These are phyloP conservation scores for Glandiceps talaboti DNA, from an alignment of 53 echinoderm and acorn worm species.

Conservation along the genomic window DNA sequence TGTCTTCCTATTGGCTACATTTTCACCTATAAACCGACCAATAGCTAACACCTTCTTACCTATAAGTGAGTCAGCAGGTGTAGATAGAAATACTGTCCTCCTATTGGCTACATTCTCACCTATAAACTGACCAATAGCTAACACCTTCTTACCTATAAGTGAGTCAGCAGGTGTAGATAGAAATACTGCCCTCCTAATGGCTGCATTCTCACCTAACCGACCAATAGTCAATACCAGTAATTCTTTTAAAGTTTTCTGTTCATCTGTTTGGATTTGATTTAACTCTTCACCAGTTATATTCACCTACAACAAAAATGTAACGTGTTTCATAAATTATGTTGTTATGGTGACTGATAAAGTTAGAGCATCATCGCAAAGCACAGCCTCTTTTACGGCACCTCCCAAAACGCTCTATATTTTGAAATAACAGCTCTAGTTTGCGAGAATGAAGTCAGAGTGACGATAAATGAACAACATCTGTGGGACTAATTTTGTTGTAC, in stretches of 20 bases:
- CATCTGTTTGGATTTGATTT: constrained; percentile 22
- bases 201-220: constrained; percentile 81
- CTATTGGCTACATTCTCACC: constrained; percentile 81
- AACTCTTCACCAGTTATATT: constrained; percentile 37
- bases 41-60: constrained; percentile 46
- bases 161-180: constrained; percentile 29
- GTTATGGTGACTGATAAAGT: too few species aligned
- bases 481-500: too few species aligned
- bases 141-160: constrained; percentile 10
- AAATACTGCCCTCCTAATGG: constrained; percentile 59
- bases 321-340: too few species aligned
- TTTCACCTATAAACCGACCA: constrained; percentile 81
- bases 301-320: constrained; percentile 33
- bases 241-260: constrained; percentile 54
- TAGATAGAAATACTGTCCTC: constrained; percentile 49
- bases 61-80: constrained; percentile 18
- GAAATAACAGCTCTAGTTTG: too few species aligned
- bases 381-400: too few species aligned
- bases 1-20: constrained; percentile 63
- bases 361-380: too few species aligned
- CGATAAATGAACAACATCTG: too few species aligned
- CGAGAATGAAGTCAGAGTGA: too few species aligned
- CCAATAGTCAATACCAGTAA: constrained; percentile 66
- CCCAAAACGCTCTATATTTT: too few species aligned
- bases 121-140: constrained; percentile 82